Evolutionary conservation across 2,113 vertebrate species (phyloP).

Genomic region (Callionymus lyra): DNA sequence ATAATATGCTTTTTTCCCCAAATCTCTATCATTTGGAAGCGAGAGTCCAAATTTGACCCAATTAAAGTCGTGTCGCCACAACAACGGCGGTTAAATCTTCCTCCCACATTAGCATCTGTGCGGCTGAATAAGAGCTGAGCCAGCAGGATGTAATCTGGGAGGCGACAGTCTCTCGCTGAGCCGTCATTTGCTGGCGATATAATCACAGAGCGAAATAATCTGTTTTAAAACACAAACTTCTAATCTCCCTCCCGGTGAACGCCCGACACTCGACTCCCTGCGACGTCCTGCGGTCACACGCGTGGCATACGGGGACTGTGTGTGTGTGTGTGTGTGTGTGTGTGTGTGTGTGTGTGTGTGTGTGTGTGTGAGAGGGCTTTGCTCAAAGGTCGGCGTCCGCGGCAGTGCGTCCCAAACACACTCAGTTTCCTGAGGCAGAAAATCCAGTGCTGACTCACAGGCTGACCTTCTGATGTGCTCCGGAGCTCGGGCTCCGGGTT

Average conservation of each 20-base stretch:
- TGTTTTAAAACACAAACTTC: slow-evolving; percentile 38
- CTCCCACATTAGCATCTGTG: not conserved
- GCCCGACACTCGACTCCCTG: slow-evolving; percentile 33
- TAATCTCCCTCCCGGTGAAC: slow-evolving; percentile 53
- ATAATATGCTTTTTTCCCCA: too few relatives aligned
- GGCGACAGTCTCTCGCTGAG: slow-evolving; percentile 16
- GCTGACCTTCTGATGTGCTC: slow-evolving; percentile 18
- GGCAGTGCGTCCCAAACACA: slow-evolving; percentile 36
- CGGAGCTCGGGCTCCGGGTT: not conserved
- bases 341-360: slow-evolving; percentile 12
- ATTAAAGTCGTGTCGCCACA: too few relatives aligned
- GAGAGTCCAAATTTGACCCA: too few relatives aligned
- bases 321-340: slow-evolving; percentile 5
- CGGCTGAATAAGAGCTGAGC: too few relatives aligned
- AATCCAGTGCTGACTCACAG: slow-evolving; percentile 45
- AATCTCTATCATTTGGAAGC: too few relatives aligned
- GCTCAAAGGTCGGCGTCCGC: too few relatives aligned
- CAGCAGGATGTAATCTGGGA: slow-evolving; percentile 27
- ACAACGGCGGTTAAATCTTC: too few relatives aligned
- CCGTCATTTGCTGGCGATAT: slow-evolving; percentile 41
- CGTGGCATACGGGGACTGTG: slow-evolving; percentile 3
- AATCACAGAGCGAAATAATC: slow-evolving; percentile 52
- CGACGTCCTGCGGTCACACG: slow-evolving; percentile 35
- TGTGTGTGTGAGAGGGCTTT: slow-evolving; percentile 38
- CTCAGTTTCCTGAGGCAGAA: slow-evolving; percentile 34